Evolutionary conservation across 2,113 vertebrate species (phyloP).

Genomic region (Ceratotherium simum): DNA sequence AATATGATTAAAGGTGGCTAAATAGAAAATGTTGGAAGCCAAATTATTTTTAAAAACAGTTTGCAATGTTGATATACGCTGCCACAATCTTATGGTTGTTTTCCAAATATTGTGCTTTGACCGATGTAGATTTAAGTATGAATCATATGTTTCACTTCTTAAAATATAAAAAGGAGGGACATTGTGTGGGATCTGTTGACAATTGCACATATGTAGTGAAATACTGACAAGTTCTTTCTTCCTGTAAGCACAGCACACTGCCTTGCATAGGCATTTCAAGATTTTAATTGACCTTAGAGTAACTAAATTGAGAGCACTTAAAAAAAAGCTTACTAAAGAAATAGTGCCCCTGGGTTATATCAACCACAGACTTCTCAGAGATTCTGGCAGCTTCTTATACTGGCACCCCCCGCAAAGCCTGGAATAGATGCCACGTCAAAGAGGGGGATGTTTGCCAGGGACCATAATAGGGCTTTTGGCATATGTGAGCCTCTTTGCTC

Average conservation of each 20-base stretch:
- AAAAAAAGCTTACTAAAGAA: neutral
- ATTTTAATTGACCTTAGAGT: neutral
- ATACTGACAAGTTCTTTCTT: neutral
- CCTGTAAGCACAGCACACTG: neutral
- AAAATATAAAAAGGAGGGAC: slow-evolving; percentile 16
- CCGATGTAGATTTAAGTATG: neutral
- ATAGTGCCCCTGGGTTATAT: neutral
- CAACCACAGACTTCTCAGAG: neutral
- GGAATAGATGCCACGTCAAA: neutral
- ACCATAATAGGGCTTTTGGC: neutral
- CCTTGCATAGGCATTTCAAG: neutral
- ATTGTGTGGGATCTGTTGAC: neutral
- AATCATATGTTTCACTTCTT: neutral
- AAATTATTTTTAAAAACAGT: slow-evolving; percentile 38
- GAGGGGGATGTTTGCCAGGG: neutral
- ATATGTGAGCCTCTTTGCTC: neutral
- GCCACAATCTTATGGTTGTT: neutral
- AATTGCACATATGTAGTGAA: neutral
- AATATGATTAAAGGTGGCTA: neutral
- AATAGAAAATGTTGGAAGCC: neutral
- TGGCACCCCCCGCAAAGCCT: neutral
- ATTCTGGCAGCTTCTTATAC: neutral
- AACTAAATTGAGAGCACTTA: neutral
- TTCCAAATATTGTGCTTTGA: neutral
- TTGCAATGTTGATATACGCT: neutral